Evolutionary conservation across 2,888 invertebrate genomes (phyloP).

Genomic region (Cosmopolites sordidus): DNA sequence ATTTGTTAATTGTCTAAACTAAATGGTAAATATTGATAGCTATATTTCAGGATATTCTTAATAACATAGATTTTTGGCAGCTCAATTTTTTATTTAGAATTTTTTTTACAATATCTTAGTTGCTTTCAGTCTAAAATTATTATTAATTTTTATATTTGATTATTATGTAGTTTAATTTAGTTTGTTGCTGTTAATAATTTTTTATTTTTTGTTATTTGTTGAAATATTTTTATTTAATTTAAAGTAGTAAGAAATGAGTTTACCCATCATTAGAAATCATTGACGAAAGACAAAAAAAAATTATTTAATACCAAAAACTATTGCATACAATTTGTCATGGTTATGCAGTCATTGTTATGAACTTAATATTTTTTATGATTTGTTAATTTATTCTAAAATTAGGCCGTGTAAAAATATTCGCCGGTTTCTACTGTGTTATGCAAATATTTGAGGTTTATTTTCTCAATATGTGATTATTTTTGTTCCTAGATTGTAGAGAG

Average conservation of each 20-base stretch:
- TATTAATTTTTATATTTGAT: background rate
- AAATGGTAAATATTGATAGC: no score
- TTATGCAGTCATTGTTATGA: slow-evolving; percentile 8
- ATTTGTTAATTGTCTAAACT: no score
- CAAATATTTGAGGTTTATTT: slow-evolving; percentile 4
- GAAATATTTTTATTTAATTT: background rate
- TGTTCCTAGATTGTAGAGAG: background rate
- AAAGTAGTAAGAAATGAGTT: no score
- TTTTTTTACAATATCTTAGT: no score
- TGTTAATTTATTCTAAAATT: slow-evolving; percentile 15
- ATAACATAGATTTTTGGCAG: no score
- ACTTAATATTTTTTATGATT: slow-evolving; percentile 7
- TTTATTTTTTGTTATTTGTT: background rate
- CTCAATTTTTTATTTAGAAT: no score
- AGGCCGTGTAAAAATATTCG: slow-evolving; percentile 3
- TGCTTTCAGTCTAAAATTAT: background rate
- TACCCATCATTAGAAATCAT: no score
- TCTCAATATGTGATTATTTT: background rate
- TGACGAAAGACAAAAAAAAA: no score
- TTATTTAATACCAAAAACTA: slow-evolving; percentile 11
- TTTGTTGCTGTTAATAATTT: background rate
- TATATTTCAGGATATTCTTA: no score
- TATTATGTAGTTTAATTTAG: background rate
- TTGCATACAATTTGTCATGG: slow-evolving; percentile 8
- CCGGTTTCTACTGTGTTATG: slow-evolving; percentile 7